Evolutionary conservation across 2,113 vertebrate species (phyloP).

Genomic region (Columba janthina): DNA sequence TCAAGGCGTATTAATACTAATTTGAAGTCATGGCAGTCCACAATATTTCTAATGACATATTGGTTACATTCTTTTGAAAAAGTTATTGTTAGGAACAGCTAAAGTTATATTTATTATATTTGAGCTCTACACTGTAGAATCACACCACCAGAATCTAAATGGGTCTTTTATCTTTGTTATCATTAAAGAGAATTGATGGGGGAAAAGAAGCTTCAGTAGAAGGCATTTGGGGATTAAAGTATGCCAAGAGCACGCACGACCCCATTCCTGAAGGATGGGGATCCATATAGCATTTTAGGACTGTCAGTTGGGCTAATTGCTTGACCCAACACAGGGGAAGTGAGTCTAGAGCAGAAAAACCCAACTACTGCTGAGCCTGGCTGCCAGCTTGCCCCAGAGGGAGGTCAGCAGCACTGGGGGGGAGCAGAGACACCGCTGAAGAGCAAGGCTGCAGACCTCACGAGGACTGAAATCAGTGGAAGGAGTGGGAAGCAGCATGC

Average conservation of each 20-base stretch:
- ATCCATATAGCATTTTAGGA: neutral
- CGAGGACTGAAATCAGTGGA: neutral
- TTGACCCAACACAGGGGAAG: neutral
- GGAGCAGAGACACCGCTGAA: neutral
- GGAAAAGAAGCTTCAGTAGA: neutral
- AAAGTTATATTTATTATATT: neutral
- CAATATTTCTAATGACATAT: neutral
- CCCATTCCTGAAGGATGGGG: neutral
- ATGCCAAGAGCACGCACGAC: neutral
- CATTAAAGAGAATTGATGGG: neutral
- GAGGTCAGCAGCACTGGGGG: neutral
- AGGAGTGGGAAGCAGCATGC: neutral
- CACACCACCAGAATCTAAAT: neutral
- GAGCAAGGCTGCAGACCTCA: neutral
- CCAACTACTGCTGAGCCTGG: neutral
- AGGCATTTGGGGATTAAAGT: neutral
- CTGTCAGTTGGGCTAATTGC: neutral
- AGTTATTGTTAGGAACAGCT: constrained; percentile 1
- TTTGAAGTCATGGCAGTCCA: neutral
- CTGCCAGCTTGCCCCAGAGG: neutral
- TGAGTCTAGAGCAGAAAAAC: neutral
- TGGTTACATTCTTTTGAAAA: neutral
- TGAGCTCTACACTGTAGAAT: neutral
- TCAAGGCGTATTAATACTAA: neutral
- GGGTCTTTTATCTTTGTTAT: neutral